Conservation (phyloP, 2,113 vertebrate genomes). For the Amphilophus citrinellus region DNA sequence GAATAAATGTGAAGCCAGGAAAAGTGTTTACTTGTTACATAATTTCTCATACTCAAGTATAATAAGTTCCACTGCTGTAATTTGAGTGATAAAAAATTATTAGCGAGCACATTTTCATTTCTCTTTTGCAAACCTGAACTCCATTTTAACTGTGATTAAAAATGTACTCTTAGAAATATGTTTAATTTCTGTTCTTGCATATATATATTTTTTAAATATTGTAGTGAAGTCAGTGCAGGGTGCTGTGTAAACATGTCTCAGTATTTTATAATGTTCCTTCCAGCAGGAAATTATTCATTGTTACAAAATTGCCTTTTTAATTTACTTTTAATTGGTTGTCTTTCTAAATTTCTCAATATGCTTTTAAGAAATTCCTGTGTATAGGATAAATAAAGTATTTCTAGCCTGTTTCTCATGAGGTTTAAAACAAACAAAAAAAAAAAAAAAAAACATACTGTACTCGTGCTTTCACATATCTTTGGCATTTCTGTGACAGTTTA, state of each 20-base stretch:
- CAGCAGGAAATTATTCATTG: not conserved
- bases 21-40: not conserved
- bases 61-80: not conserved
- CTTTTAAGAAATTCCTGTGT: not conserved
- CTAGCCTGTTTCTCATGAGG: not conserved
- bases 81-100: not conserved
- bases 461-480: too few relatives aligned
- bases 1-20: constrained; percentile 48
- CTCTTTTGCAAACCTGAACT: not conserved
- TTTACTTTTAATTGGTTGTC: not conserved
- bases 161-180: not conserved
- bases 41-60: not conserved
- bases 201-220: not conserved
- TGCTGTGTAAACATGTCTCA: not conserved
- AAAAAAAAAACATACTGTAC: not conserved
- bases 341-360: not conserved
- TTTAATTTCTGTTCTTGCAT: not conserved
- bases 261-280: not conserved
- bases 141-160: constrained; percentile 7
- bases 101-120: not conserved
- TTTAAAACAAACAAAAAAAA: not conserved
- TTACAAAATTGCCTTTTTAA: not conserved
- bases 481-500: too few relatives aligned
- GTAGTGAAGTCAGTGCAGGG: not conserved
- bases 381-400: not conserved